These are phyloP conservation scores for Limnephilus lunatus DNA, from an alignment of 2,888 invertebrate species.

Conservation along the genomic window DNA sequence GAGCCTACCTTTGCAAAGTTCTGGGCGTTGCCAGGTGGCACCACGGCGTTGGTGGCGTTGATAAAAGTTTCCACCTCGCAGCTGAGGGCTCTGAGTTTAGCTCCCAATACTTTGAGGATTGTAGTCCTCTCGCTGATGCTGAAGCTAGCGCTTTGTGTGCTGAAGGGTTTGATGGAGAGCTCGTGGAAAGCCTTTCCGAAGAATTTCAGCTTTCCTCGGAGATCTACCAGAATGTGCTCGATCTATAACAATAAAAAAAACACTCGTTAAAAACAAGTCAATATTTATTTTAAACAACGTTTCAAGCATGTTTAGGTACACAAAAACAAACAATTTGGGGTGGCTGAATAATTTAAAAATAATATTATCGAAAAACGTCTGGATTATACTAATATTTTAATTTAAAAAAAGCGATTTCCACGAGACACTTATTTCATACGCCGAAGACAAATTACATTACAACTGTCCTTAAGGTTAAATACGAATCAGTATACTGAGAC, in stretches of 20 bases:
- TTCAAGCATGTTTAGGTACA: neutral
- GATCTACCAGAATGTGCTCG: slow-evolving; percentile 76
- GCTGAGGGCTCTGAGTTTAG: slow-evolving; percentile 73
- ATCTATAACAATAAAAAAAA: slow-evolving; percentile 77
- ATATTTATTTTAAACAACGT: neutral
- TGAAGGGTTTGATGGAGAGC: slow-evolving; percentile 70
- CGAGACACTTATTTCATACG: neutral
- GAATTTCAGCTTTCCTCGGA: slow-evolving; percentile 77
- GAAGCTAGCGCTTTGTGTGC: slow-evolving; percentile 72
- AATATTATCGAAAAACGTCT: no score
- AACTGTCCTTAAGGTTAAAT: neutral
- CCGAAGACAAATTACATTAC: slow-evolving; percentile 6
- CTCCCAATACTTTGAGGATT: slow-evolving; percentile 72
- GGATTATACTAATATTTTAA: no score
- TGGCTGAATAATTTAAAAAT: no score
- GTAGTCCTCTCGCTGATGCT: slow-evolving; percentile 73
- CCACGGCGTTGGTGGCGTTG: slow-evolving; percentile 73
- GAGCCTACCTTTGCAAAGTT: slow-evolving; percentile 70
- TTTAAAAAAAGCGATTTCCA: neutral
- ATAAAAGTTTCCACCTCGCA: slow-evolving; percentile 80
- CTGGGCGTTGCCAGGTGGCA: slow-evolving; percentile 69
- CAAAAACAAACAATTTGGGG: neutral
- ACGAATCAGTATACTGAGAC: slow-evolving; percentile 2
- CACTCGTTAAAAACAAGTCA: neutral
- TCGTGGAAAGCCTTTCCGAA: slow-evolving; percentile 75